A percentile compares a stretch with the other conserved stretches of the same genome.
These are phyloP conservation scores for Troilus luridus DNA, from an alignment of 2,888 invertebrate species.

Conservation along the genomic window DNA sequence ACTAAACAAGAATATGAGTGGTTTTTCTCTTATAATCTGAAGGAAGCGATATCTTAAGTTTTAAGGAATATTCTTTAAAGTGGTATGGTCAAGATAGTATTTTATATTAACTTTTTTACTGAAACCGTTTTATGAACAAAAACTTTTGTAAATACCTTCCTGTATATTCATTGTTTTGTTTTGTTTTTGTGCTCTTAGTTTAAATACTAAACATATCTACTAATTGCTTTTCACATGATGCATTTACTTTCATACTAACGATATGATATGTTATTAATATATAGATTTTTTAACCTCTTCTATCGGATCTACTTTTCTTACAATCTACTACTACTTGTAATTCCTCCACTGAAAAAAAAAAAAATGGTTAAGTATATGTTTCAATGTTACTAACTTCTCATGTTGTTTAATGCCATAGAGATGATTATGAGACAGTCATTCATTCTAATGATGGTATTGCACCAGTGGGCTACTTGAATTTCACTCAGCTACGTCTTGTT, in stretches of 20 bases:
- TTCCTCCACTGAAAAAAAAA: neutral
- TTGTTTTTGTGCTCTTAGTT: neutral
- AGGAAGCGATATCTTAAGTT: neutral
- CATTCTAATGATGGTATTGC: constrained; percentile 94
- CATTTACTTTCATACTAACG: neutral
- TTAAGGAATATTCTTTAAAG: neutral
- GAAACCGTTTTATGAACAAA: neutral
- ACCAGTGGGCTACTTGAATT: constrained; percentile 93
- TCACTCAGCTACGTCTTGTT: constrained; percentile 86
- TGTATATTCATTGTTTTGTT: neutral
- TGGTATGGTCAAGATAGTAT: neutral
- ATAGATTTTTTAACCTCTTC: neutral
- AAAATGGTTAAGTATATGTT: neutral
- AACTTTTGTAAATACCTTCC: neutral
- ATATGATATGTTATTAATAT: neutral
- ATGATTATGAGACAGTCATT: constrained; percentile 87
- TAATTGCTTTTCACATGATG: neutral
- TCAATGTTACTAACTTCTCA: neutral
- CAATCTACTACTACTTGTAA: neutral
- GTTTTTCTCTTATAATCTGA: neutral
- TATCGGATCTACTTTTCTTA: neutral
- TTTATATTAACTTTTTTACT: neutral
- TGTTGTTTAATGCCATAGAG: constrained; percentile 73
- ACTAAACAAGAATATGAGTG: too few species aligned
- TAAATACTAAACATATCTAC: neutral